Evolutionary conservation across 2,113 vertebrate species (phyloP).

Genomic region (Sturnus vulgaris): DNA sequence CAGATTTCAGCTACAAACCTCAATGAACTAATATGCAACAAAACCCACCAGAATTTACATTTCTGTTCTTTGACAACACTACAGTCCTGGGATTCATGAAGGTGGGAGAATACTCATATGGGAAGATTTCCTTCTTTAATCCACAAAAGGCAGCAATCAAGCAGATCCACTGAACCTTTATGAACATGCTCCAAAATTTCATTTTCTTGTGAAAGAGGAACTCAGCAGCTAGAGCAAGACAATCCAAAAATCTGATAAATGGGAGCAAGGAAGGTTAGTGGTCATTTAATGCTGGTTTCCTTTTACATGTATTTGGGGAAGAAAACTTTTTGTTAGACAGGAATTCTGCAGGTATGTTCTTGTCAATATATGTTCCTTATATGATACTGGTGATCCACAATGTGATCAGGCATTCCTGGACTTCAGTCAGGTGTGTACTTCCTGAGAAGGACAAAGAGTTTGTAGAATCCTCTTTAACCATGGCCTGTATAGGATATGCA

Average conservation of each 20-base stretch:
- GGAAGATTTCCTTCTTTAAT: neutral
- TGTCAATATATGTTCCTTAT: neutral
- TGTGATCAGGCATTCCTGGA: neutral
- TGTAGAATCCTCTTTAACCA: neutral
- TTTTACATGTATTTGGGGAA: neutral
- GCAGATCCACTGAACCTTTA: neutral
- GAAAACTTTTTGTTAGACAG: neutral
- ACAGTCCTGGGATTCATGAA: neutral
- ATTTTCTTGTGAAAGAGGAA: neutral
- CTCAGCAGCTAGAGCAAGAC: neutral
- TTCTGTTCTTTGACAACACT: neutral
- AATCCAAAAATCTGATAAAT: neutral
- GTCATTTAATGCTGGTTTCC: neutral
- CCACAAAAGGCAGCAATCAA: neutral
- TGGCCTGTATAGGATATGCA: rapidly evolving
- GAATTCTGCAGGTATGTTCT: neutral
- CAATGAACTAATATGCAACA: neutral
- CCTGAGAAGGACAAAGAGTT: neutral
- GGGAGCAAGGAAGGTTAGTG: rapidly evolving
- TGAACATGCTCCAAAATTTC: neutral
- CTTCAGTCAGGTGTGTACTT: neutral
- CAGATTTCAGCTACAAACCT: neutral
- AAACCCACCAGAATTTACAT: neutral
- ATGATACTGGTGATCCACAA: neutral
- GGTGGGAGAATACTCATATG: neutral